A percentile compares a stretch with the other conserved stretches of the same genome.
These are phyloP conservation scores for Tolmerus cingulatus DNA, from an alignment of 2,888 invertebrate genomes.

Conservation along the genomic window DNA sequence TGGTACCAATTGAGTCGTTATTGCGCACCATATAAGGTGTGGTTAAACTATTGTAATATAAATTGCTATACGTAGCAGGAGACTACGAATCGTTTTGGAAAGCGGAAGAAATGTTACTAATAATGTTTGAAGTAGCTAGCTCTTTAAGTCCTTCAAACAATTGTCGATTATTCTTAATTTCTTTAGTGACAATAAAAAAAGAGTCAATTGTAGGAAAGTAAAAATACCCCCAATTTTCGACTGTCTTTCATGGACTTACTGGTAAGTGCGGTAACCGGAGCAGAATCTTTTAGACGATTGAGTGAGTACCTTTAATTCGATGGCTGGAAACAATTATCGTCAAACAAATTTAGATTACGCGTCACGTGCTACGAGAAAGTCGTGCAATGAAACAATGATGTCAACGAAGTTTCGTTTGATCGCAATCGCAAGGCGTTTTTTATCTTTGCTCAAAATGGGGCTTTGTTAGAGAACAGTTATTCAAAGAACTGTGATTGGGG, in stretches of 20 bases:
- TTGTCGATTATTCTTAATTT: background rate
- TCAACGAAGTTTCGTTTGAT: background rate
- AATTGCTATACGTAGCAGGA: background rate
- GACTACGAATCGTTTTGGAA: background rate
- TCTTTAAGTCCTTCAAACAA: background rate
- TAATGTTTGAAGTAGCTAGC: background rate
- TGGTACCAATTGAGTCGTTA: background rate
- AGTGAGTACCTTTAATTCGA: background rate
- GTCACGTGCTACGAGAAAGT: conserved; percentile 21
- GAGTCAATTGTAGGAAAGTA: background rate
- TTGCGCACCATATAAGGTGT: background rate
- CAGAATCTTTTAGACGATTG: background rate
- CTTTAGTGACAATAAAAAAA: background rate
- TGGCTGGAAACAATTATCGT: background rate
- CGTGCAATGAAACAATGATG: conserved; percentile 5
- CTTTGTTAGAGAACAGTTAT: background rate
- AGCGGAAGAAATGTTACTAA: background rate
- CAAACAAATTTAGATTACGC: conserved; percentile 16
- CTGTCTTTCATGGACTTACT: background rate
- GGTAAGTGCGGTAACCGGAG: background rate
- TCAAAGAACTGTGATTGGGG: background rate
- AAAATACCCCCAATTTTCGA: background rate
- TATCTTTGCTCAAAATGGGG: background rate
- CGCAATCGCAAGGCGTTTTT: background rate
- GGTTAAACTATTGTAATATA: background rate